phyloP scores from a whole-genome alignment of 2,888 invertebrate genomes.

The Resseliella maxima region DNA sequence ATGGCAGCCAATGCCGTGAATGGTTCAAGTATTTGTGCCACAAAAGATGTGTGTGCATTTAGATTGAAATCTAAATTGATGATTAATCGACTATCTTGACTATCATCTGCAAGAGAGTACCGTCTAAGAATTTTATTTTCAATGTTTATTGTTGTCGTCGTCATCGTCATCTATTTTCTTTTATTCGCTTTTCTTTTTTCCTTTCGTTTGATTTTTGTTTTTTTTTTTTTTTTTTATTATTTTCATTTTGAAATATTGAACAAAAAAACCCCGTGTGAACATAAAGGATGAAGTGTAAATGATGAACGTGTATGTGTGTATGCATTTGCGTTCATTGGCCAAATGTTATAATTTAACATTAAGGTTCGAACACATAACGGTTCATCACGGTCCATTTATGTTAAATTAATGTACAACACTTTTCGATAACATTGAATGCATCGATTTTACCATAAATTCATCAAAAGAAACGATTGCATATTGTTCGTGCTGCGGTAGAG shows the following conservation, averaged over 20 bases:
- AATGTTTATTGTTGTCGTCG: not conserved
- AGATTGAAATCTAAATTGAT: constrained; percentile 51
- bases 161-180: too few relatives aligned
- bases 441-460: too few relatives aligned
- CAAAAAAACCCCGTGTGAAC: too few relatives aligned
- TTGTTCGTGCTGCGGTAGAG: too few relatives aligned
- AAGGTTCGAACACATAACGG: too few relatives aligned
- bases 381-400: too few relatives aligned
- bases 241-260: too few relatives aligned
- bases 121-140: constrained; percentile 28
- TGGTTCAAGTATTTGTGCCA: constrained; percentile 30
- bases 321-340: not conserved
- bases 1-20: not conserved
- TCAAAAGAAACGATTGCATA: too few relatives aligned
- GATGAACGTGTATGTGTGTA: not conserved
- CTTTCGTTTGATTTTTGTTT: not conserved
- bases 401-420: too few relatives aligned
- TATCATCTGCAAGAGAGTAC: not conserved
- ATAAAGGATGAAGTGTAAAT: too few relatives aligned
- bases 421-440: too few relatives aligned
- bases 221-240: not conserved
- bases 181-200: not conserved
- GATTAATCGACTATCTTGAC: constrained; percentile 34
- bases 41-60: constrained; percentile 20
- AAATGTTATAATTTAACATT: too few relatives aligned